A percentile compares a stretch with the other conserved stretches of the same genome.
Evolutionary conservation across 64 coral and sea anemone genomes (phyloP).

Genomic region (Pocillopora verrucosa): DNA sequence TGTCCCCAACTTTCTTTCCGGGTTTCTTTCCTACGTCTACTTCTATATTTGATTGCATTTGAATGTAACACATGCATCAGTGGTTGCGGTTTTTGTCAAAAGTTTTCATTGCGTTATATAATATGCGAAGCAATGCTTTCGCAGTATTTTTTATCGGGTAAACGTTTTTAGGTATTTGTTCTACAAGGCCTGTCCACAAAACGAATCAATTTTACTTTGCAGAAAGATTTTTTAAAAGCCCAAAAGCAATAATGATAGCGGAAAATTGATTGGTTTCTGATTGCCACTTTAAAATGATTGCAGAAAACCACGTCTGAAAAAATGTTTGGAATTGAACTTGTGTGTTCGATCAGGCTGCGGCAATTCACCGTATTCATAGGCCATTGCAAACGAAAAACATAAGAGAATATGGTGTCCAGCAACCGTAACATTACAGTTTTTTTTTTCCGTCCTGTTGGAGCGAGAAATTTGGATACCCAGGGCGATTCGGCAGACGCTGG

Average conservation of each 20-base stretch:
- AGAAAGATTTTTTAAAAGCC: not conserved
- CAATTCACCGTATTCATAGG: too few species aligned
- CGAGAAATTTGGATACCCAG: too few species aligned
- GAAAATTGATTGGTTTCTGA: not conserved
- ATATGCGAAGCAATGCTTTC: not conserved
- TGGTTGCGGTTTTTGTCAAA: not conserved
- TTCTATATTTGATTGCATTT: not conserved
- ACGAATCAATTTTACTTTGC: constrained; percentile 2
- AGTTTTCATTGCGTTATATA: not conserved
- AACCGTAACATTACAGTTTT: too few species aligned
- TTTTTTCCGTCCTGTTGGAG: too few species aligned
- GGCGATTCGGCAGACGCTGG: too few species aligned
- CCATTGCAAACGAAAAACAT: too few species aligned
- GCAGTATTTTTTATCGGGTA: not conserved
- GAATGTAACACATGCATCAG: not conserved
- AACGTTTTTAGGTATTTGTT: not conserved
- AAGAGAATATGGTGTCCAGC: too few species aligned
- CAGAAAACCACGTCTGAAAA: not conserved
- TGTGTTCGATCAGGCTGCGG: too few species aligned
- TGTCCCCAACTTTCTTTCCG: not conserved
- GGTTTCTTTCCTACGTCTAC: not conserved
- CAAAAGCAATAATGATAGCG: not conserved
- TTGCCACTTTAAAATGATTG: not conserved
- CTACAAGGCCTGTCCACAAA: not conserved
- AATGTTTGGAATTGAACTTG: too few species aligned